Evolutionary conservation across 2,888 invertebrate genomes (phyloP).

Genomic region (Drosophila bunnanda): DNA sequence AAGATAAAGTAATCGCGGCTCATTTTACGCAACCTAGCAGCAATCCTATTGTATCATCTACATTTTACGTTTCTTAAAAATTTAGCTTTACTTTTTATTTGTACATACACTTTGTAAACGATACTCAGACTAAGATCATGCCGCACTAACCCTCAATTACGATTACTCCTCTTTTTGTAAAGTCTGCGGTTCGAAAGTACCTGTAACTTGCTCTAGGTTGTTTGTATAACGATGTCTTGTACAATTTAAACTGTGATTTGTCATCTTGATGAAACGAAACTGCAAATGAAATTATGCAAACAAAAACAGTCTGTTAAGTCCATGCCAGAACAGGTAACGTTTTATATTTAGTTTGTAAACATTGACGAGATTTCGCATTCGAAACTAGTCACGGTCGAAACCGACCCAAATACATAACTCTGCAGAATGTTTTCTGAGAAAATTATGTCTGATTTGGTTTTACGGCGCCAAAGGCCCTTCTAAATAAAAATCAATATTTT

Average conservation of each 20-base stretch:
- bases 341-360: slow-evolving; percentile 43
- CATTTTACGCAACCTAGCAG: slow-evolving; percentile 14
- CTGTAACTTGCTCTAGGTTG: slow-evolving; percentile 39
- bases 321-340: slow-evolving; percentile 68
- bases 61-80: slow-evolving; percentile 34
- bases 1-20: slow-evolving; percentile 18
- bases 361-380: slow-evolving; percentile 6
- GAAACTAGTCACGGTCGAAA: slow-evolving; percentile 31
- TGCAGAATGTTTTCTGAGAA: slow-evolving; percentile 28
- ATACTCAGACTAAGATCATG: slow-evolving; percentile 42
- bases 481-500: slow-evolving; percentile 29
- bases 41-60: slow-evolving; percentile 44
- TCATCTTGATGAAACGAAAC: slow-evolving; percentile 54
- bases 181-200: slow-evolving; percentile 30
- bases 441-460: slow-evolving; percentile 35
- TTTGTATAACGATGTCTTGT: slow-evolving; percentile 39
- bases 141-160: slow-evolving; percentile 41
- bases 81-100: slow-evolving; percentile 50
- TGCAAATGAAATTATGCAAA: slow-evolving; percentile 34
- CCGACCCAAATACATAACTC: slow-evolving; percentile 10
- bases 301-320: slow-evolving; percentile 53
- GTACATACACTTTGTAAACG: slow-evolving; percentile 49
- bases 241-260: slow-evolving; percentile 71
- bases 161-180: slow-evolving; percentile 39
- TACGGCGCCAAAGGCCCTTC: slow-evolving; percentile 6